Evolutionary conservation across 2,888 invertebrate genomes (phyloP), one percentile per base, ranked within the genome.

Genomic region (Drosophila mayaguana): DNA sequence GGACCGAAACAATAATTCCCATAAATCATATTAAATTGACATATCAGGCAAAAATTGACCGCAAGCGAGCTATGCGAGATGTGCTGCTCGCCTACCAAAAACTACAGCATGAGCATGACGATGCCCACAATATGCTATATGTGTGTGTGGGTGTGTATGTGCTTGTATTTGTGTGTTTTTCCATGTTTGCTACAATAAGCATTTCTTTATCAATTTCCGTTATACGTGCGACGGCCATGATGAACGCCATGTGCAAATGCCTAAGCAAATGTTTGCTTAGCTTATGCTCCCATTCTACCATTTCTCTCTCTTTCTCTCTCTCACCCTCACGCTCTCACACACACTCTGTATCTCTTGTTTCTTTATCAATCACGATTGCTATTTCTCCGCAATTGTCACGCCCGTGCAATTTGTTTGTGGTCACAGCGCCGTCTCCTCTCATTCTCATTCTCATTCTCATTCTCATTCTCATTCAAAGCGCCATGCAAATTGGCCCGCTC

Each of bases 11-110:
- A 86, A 86, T 88, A 88, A 84, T 86, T 82, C 88, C 80, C 86
- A 86, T 86, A 86, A 86, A 86, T 86, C 86, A 86, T 86, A 88
- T 82, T 86, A 86, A 86, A 86, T 86, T 86, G 86, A 88, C 86
- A 86, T 86, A 86, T 88, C 84, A 82, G 76, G 72, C 87, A 56
- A 86, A 82, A 86, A 83, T 86, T 88, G 86, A 86, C 86, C 86
- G 84, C 83, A 86, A 83, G 80, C 76, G 62, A 69, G 65, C 46
- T 34, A 40, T 40, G 40, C n/a, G 28, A 67, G 36, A 61, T 78
- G 42, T 65, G 54, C 54, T 50, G 63, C 54, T 46, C 60, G 22
- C 34, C 56, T 14, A 14, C 40, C 28, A 34, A 55, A 61, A 61
- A 60, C 63, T 25, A 43, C 9, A 53, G 56, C 18, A 22, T 56